These are phyloP conservation scores for Galeopterus variegatus DNA, from an alignment of 2,113 vertebrate genomes.

Conservation along the genomic window DNA sequence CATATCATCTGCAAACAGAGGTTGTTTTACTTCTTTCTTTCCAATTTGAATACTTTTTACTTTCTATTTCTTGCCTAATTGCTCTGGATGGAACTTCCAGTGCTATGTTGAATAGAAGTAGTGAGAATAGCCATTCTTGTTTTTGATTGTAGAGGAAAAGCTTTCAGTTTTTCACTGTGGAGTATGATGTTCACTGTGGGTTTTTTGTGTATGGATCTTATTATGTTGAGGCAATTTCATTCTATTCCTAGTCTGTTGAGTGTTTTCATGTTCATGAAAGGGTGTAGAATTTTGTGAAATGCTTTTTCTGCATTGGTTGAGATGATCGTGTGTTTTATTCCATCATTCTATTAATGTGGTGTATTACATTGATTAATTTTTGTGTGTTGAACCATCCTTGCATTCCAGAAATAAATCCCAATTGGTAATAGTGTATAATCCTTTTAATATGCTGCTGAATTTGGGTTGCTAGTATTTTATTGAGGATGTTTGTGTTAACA, in stretches of 20 bases:
- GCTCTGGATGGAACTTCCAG: background rate
- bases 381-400: too few species aligned
- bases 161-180: background rate
- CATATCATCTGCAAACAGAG: background rate
- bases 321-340: background rate
- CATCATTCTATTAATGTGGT: too few species aligned
- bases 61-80: background rate
- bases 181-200: background rate
- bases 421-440: background rate
- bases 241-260: background rate
- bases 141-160: background rate
- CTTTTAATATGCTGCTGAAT: background rate
- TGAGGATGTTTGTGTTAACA: background rate
- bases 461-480: background rate
- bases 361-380: too few species aligned
- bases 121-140: background rate
- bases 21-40: background rate
- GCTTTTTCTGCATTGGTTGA: background rate
- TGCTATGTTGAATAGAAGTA: background rate
- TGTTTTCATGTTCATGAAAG: background rate
- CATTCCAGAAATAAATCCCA: too few species aligned
- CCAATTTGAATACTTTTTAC: background rate
- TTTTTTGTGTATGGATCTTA: background rate
- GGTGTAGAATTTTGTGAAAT: background rate
- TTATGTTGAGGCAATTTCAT: background rate